Evolutionary conservation across 1,140 invertebrate genomes (phyloP), one percentile per base, ranked within the genome.

Genomic region (Drosophila subobscura): DNA sequence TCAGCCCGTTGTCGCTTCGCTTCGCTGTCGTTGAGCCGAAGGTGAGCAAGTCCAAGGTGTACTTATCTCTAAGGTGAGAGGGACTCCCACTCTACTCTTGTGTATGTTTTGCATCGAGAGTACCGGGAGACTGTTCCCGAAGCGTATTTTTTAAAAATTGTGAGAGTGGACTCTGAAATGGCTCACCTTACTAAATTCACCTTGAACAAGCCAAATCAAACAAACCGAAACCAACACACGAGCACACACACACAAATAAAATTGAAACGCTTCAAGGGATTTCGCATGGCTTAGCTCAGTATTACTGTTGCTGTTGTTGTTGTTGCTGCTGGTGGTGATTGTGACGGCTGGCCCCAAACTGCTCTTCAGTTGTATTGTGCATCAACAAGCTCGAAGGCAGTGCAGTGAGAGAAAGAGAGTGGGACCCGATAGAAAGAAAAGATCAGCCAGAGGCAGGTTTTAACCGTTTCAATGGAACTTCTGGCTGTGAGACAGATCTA

Each of bases 251-350:
- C 45, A 65, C 55, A 50, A 57, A 49, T 54, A 20, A 61, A 58
- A 68, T 75, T 73, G 71, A 74, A 85, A 85, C 81, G 81, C 81
- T 86, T 85, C 81, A 85, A 85, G 81, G 81, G 81, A 85, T 86
- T 84, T 84, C 55, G 79, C 72, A 75, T 74, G 63, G 44, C 61
- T 64, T 57, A 57, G 27, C 61, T 64, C 60, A 57, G 27, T 71
- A 61, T 77, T 59, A 46, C 22, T 53, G 55, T 10, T 61, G 60
- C 57, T 60, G 70, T 58, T 47, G 53, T 54, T 72, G 58, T 33
- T 72, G 46, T 29, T 51, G 10, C 8, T 27, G 27, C 27, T 20
- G 54, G 37, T 44, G 22, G 10, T 33, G 10, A 14, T 61, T 42
- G 25, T 63, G 12, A 37, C 27, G 60, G n/a, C 8, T 14, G 49